Conservation (phyloP, 2,888 invertebrate genomes). For the Pyrocoelia pectoralis region DNA sequence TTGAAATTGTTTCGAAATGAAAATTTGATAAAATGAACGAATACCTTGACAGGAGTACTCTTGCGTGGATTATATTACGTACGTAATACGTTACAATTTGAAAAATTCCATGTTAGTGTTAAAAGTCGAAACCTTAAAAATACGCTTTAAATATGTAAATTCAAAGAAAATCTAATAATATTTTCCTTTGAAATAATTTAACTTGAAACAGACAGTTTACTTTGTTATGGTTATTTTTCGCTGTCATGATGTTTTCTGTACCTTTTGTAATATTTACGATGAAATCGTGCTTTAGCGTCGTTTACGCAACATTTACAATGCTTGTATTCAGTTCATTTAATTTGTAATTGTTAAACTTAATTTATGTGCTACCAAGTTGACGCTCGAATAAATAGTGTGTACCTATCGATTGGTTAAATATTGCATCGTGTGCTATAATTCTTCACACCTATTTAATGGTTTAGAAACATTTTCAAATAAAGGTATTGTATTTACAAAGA, state of each 20-base stretch:
- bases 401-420: too few relatives aligned
- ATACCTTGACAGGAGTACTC: too few relatives aligned
- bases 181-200: slow-evolving; percentile 11
- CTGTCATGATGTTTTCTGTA: slow-evolving; percentile 10
- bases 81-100: background rate
- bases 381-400: too few relatives aligned
- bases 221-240: slow-evolving; percentile 9
- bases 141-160: slow-evolving; percentile 1
- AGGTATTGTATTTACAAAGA: too few relatives aligned
- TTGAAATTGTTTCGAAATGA: slow-evolving; percentile 2
- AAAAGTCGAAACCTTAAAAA: background rate
- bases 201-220: background rate
- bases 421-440: too few relatives aligned
- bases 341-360: background rate
- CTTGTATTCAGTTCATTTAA: background rate
- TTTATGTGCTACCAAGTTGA: too few relatives aligned
- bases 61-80: background rate
- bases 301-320: background rate
- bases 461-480: too few relatives aligned
- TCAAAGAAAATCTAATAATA: background rate
- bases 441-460: too few relatives aligned
- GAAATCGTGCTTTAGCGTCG: background rate
- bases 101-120: slow-evolving; percentile 5
- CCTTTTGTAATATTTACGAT: slow-evolving; percentile 9
- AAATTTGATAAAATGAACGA: background rate